Conservation (phyloP, 2,797 vertebrate species). For the Hyperoplus lanceolatus region DNA sequence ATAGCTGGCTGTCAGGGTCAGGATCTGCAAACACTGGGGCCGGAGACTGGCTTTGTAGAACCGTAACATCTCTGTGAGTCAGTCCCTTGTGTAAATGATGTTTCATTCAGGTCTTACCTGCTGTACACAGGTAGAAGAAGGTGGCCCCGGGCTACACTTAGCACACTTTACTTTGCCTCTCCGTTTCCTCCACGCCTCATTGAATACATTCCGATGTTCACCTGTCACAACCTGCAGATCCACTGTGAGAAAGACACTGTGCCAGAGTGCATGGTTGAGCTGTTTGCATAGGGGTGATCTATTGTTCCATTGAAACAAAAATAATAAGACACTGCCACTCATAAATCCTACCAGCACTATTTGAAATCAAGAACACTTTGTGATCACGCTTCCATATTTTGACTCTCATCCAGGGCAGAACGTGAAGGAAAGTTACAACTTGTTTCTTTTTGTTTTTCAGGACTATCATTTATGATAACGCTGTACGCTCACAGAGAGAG, state of each 20-base stretch:
- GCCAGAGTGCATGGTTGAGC: constrained; percentile 12
- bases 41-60: constrained; percentile 10
- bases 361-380: constrained; percentile 11
- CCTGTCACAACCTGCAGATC: constrained; percentile 59
- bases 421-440: neutral
- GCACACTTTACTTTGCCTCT: constrained; percentile 29
- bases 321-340: neutral
- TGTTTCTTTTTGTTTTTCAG: neutral
- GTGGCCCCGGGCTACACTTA: constrained; percentile 66
- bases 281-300: constrained; percentile 21
- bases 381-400: neutral
- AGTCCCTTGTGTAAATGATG: constrained; percentile 62
- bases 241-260: constrained; percentile 15
- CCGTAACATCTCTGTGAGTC: constrained; percentile 60
- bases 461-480: neutral
- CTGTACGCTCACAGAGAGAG: neutral
- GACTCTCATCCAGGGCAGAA: neutral
- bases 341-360: neutral
- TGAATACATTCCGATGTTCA: constrained; percentile 54
- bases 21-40: neutral
- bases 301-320: neutral
- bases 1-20: too few species aligned
- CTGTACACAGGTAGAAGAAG: constrained; percentile 43
- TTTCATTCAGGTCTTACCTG: constrained; percentile 48
- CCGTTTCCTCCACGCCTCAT: constrained; percentile 39